These are phyloP conservation scores for Ptychobarbus kaznakovi DNA, from an alignment of 2,797 vertebrate genomes.

Conservation along the genomic window DNA sequence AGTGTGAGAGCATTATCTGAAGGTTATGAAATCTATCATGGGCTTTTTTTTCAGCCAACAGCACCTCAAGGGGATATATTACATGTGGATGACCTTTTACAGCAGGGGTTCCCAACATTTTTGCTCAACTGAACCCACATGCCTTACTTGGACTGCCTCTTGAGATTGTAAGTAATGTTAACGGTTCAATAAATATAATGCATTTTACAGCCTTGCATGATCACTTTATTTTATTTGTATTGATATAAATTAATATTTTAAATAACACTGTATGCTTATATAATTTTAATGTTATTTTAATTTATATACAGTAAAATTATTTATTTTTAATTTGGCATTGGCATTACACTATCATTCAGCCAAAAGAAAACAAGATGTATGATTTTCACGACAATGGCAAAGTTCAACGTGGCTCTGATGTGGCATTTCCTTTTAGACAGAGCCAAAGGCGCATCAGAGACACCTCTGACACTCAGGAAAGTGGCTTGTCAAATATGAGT, in stretches of 20 bases:
- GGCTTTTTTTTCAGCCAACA: constrained; percentile 13
- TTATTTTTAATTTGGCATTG: neutral
- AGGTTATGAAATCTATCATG: constrained; percentile 38
- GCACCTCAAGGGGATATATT: constrained; percentile 27
- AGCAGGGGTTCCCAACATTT: constrained; percentile 22
- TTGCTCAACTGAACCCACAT: neutral
- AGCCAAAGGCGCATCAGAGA: neutral
- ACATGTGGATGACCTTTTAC: constrained; percentile 6
- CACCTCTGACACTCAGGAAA: neutral
- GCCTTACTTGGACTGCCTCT: neutral
- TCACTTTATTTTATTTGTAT: neutral
- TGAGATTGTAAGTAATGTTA: constrained; percentile 7
- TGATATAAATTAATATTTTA: neutral
- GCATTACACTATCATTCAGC: neutral
- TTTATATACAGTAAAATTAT: no score
- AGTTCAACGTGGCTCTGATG: neutral
- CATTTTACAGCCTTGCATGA: neutral
- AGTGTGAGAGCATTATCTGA: constrained; percentile 17
- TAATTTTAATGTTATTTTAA: neutral
- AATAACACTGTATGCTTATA: neutral
- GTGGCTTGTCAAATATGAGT: constrained; percentile 4
- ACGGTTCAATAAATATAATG: neutral
- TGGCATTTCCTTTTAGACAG: neutral
- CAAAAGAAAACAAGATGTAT: constrained; percentile 6
- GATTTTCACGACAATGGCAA: neutral